Percentiles rank a stretch among this genome's conserved stretches.
phyloP scores from a whole-genome alignment of 2,888 invertebrate species.

The Cryptosula pallasiana region DNA sequence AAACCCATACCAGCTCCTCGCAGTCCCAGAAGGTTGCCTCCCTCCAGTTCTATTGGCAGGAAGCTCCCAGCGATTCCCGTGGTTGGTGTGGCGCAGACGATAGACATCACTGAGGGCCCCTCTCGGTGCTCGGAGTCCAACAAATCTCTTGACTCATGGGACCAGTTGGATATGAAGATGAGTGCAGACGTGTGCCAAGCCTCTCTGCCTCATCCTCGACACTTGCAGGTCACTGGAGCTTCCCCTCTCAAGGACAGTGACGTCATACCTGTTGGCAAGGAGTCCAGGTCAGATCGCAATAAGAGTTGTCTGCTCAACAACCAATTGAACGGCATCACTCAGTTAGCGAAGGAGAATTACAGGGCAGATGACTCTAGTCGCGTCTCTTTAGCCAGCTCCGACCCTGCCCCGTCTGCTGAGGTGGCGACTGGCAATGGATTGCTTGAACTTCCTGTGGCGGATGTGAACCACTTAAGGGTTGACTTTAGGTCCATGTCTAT shows the following conservation, averaged over 20 bases:
- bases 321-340: not conserved
- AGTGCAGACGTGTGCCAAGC: not conserved
- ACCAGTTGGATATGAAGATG: not conserved
- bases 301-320: no score
- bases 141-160: slow-evolving; percentile 21
- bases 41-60: not conserved
- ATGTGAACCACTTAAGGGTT: not conserved
- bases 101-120: not conserved
- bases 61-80: not conserved
- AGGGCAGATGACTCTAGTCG: not conserved
- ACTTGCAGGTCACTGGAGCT: no score
- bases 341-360: not conserved
- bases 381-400: not conserved
- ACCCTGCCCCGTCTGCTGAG: not conserved
- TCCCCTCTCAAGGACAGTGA: not conserved
- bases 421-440: not conserved
- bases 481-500: not conserved
- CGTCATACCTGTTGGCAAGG: not conserved
- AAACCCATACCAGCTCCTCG: slow-evolving; percentile 19
- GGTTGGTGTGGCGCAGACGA: not conserved
- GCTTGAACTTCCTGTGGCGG: not conserved
- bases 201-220: not conserved
- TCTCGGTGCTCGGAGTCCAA: not conserved
- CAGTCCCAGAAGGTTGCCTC: not conserved
- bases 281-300: not conserved